phyloP scores from a whole-genome alignment of 2,888 invertebrate genomes.

The Xylocampa areola region DNA sequence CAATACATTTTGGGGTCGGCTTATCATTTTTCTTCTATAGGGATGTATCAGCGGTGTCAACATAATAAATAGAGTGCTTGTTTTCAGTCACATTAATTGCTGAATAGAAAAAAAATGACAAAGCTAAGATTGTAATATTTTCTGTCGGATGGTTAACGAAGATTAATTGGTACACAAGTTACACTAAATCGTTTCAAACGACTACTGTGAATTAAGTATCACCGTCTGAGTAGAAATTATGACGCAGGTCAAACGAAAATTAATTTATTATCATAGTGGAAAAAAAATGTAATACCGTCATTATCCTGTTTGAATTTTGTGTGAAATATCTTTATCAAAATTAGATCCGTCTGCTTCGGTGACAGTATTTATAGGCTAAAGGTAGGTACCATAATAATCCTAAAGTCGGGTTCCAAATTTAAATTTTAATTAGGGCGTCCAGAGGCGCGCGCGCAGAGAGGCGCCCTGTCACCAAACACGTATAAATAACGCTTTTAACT shows the following conservation, averaged over 20 bases:
- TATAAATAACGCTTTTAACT: slow-evolving; percentile 80
- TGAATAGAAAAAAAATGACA: too few species aligned
- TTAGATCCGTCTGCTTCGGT: slow-evolving; percentile 28
- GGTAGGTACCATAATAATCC: slow-evolving; percentile 62
- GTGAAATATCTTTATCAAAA: slow-evolving; percentile 35
- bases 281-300: slow-evolving; percentile 10
- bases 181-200: too few species aligned
- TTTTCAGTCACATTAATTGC: too few species aligned
- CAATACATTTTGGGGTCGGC: too few species aligned
- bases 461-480: slow-evolving; percentile 75
- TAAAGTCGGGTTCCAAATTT: slow-evolving; percentile 76
- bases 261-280: background rate
- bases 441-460: slow-evolving; percentile 69
- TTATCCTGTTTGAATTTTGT: slow-evolving; percentile 12
- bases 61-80: too few species aligned
- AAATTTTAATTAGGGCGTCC: slow-evolving; percentile 82
- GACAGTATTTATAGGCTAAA: slow-evolving; percentile 57
- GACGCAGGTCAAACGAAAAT: background rate
- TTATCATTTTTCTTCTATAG: too few species aligned
- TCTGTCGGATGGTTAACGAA: slow-evolving; percentile 16
- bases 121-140: too few species aligned
- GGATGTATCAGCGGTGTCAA: too few species aligned
- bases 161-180: too few species aligned
- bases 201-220: slow-evolving; percentile 10
- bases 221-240: slow-evolving; percentile 6